Conservation (phyloP, 2,113 vertebrate species). For the Poeciliopsis occidentalis region DNA sequence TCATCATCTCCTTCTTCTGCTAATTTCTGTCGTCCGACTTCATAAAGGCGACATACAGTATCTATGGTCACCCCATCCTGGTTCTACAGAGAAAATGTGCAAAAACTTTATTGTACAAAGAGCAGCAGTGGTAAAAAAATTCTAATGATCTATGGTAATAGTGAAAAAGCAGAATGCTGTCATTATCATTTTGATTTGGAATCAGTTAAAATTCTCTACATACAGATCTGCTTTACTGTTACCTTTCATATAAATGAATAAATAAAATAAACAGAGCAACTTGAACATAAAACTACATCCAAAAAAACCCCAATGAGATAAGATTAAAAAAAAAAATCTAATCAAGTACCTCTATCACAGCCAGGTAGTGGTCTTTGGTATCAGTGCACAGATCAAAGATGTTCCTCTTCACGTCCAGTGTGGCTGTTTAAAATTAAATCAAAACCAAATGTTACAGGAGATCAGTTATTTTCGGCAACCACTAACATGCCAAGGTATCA, state of each 20-base stretch:
- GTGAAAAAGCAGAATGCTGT: too few relatives aligned
- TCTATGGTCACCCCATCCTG: constrained; percentile 94
- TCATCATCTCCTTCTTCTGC: constrained; percentile 96
- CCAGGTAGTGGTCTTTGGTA: constrained; percentile 94
- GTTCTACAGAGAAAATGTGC: constrained; percentile 78
- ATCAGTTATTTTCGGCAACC: too few relatives aligned
- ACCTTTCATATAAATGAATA: too few relatives aligned
- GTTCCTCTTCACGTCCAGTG: constrained; percentile 95
- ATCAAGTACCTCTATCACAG: constrained; percentile 93
- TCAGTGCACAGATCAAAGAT: constrained; percentile 97
- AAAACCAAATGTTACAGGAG: neutral
- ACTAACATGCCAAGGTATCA: too few relatives aligned
- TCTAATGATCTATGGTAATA: neutral
- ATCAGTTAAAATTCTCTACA: neutral
- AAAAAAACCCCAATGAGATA: neutral
- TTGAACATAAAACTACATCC: too few relatives aligned
- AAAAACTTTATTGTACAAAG: neutral
- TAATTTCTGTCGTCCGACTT: constrained; percentile 92
- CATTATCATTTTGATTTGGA: neutral
- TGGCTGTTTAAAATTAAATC: constrained; percentile 79
- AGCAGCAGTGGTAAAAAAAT: neutral
- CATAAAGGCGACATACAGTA: constrained; percentile 94
- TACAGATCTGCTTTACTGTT: neutral
- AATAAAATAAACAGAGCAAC: too few relatives aligned
- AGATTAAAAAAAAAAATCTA: neutral